Percentiles rank a stretch among this genome's conserved stretches.
phyloP scores from a whole-genome alignment of 1,140 invertebrate species.

The Goniozus legneri region DNA sequence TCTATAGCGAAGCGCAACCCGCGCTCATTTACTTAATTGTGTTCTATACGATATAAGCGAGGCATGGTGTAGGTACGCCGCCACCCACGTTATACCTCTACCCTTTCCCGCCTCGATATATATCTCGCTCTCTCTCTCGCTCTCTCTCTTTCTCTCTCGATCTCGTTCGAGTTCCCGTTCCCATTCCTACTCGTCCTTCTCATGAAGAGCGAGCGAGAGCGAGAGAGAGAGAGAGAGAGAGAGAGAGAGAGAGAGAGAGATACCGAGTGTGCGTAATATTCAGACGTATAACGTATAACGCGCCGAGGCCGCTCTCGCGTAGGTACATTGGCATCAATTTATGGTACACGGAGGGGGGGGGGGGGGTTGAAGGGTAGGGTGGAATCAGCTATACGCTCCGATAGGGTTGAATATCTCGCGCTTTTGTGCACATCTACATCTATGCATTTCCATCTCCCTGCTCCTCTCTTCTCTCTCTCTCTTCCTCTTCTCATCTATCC shows the following conservation, averaged over 20 bases:
- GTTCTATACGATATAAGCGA: constrained; percentile 46
- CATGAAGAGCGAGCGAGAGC: too few relatives aligned
- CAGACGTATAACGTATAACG: constrained; percentile 46
- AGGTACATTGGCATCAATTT: constrained; percentile 48
- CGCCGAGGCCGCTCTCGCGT: constrained; percentile 40
- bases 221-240: too few relatives aligned
- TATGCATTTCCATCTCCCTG: constrained; percentile 20
- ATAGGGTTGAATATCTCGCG: constrained; percentile 43
- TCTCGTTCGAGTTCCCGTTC: too few relatives aligned
- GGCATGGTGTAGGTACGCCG: constrained; percentile 31
- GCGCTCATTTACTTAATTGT: constrained; percentile 57
- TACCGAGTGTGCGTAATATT: constrained; percentile 49
- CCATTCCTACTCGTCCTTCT: constrained; percentile 5
- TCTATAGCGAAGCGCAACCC: constrained; percentile 51
- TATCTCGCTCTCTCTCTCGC: not conserved
- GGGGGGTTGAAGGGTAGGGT: constrained; percentile 24
- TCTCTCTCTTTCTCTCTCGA: too few relatives aligned
- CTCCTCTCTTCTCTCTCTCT: constrained; percentile 16
- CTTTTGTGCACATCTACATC: constrained; percentile 35
- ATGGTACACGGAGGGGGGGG: constrained; percentile 36
- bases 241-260: too few relatives aligned
- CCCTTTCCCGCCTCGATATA: not conserved
- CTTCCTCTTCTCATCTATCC: constrained; percentile 14
- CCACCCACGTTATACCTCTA: constrained; percentile 2
- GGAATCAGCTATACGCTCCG: constrained; percentile 34